Evolutionary conservation across 2,888 invertebrate species (phyloP).

Genomic region (Spodoptera picta): DNA sequence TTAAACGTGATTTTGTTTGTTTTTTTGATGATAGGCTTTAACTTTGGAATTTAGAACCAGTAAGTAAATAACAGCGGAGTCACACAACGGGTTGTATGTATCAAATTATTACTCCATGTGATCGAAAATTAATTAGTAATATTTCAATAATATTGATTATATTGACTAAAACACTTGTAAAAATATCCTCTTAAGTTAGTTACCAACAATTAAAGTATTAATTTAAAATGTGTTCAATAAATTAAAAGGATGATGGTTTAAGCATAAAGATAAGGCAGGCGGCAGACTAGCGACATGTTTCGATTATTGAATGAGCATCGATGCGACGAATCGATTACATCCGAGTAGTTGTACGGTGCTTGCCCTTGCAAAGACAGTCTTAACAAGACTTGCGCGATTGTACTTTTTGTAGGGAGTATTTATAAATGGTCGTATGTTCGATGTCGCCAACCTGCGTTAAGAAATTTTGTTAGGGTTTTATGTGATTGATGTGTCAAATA

Average conservation of each 20-base stretch:
- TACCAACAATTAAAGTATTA: slow-evolving; percentile 55
- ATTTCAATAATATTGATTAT: neutral
- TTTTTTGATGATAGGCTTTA: no score
- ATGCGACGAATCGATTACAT: slow-evolving; percentile 82
- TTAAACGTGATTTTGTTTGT: no score
- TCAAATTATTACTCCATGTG: no score
- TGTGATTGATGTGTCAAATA: neutral
- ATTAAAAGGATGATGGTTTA: slow-evolving; percentile 76
- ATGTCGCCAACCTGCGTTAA: slow-evolving; percentile 40
- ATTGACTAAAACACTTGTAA: neutral
- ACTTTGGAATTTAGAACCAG: no score
- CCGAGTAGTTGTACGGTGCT: slow-evolving; percentile 70
- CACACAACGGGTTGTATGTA: no score
- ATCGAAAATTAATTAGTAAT: no score
- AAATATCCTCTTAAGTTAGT: slow-evolving; percentile 17
- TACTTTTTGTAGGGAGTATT: slow-evolving; percentile 71
- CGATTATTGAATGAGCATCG: slow-evolving; percentile 82
- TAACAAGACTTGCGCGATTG: slow-evolving; percentile 72
- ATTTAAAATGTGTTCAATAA: slow-evolving; percentile 67
- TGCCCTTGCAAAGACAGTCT: slow-evolving; percentile 66
- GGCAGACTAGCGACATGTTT: slow-evolving; percentile 74
- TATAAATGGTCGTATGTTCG: slow-evolving; percentile 62
- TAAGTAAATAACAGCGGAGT: no score
- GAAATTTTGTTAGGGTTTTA: neutral
- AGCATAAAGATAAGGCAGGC: slow-evolving; percentile 70